phyloP scores from a whole-genome alignment of 2,797 vertebrate genomes.

The Clarias laeviceps region DNA sequence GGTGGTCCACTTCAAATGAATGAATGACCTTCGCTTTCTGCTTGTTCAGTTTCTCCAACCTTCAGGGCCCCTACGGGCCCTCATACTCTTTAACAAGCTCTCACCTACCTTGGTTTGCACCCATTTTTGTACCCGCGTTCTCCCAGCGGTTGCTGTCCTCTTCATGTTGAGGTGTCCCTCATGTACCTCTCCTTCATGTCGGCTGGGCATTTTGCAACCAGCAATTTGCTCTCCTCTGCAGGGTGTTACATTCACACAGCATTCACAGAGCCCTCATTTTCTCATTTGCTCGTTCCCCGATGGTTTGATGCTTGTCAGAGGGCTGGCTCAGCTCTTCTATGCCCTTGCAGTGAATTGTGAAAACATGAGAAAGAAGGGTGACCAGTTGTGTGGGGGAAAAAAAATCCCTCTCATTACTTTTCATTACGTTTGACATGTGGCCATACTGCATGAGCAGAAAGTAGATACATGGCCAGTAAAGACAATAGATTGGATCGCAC shows the following conservation, averaged over 20 bases:
- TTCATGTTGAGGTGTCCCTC: conserved; percentile 22
- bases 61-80: not conserved
- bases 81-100: conserved; percentile 27
- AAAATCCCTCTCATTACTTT: conserved; percentile 27
- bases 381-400: not conserved
- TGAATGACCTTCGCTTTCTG: conserved; percentile 49
- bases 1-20: conserved; percentile 57
- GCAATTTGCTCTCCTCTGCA: conserved; percentile 51
- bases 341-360: conserved; percentile 53
- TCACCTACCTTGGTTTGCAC: not conserved
- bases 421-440: conserved; percentile 36
- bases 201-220: conserved; percentile 42
- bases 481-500: not conserved
- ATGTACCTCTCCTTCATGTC: conserved; percentile 31
- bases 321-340: conserved; percentile 48
- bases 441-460: conserved; percentile 5
- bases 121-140: conserved; percentile 20
- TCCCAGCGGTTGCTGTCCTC: conserved; percentile 23
- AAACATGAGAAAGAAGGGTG: conserved; percentile 33
- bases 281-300: conserved; percentile 42
- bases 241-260: conserved; percentile 42
- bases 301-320: conserved; percentile 43
- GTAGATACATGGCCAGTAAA: not conserved
- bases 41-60: conserved; percentile 11
- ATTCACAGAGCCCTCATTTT: conserved; percentile 43